Base-by-base conservation (phyloP, 2,888 invertebrate species). In the Calliopum simillimum region DNA sequence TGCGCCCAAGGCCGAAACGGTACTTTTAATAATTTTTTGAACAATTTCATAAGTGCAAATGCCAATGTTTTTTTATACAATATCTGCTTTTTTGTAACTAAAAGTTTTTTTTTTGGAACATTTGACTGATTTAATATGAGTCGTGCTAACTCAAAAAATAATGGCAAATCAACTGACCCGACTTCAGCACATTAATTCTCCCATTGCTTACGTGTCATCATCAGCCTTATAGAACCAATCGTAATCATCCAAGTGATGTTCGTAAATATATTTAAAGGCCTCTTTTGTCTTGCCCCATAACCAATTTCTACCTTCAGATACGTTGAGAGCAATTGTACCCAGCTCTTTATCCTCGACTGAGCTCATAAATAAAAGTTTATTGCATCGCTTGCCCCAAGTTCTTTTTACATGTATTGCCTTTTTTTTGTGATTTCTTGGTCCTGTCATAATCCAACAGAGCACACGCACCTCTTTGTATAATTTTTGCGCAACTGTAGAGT, bases 191-290 rank as follows among this genome's bases (percentile, higher is more conserved):
- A 55, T 8, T n/a, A 3, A 13, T 41, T 1, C 21, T n/a, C 25
- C 11, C 16, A 43, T 5, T 4, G 63, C 96, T 96, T 83, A 98
- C 96, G 98, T 98, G 82, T 99, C 98, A 85, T 99, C 99, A 81
- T 99, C 99, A n/a, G 99, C 98, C 86, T 99, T 99, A 80, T 98
- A 88, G 85, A 99, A 98, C 97, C 97, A 98, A 86, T 98, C 98
- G 2, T 94, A 95, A 67, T 97, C 90, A 76, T 96, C 89, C 64
- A 91, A 87, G 83, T 97, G 92, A 81, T 97, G 88, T 76, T 94
- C 89, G 82, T 96, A 94, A 19, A 95, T 91, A 82, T 97, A 96
- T 79, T 92, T 91, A 84, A 96, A 97, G 0, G 97, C 97, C 78
- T 92, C 94, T 86, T 97, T 98, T 0, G 99, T 99, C 88, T 99